phyloP scores from a whole-genome alignment of 2,888 invertebrate genomes.

The Eurytoma californica region DNA sequence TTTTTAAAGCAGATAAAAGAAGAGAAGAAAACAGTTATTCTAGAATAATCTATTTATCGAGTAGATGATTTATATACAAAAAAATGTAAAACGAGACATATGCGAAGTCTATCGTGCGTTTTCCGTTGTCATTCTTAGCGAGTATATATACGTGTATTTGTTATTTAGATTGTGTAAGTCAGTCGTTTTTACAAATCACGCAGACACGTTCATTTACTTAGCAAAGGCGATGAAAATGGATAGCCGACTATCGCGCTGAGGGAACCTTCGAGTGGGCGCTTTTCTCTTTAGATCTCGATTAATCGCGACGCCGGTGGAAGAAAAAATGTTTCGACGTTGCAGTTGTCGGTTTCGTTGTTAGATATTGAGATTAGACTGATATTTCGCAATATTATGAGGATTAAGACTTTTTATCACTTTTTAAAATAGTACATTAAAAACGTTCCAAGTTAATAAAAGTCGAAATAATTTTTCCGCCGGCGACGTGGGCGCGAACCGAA shows the following conservation, averaged over 20 bases:
- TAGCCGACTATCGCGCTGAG: too few relatives aligned
- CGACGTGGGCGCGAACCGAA: slow-evolving; percentile 4
- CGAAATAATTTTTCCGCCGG: neutral
- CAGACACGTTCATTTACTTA: slow-evolving; percentile 22
- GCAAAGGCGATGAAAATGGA: too few relatives aligned
- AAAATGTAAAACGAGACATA: slow-evolving; percentile 30
- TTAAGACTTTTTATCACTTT: too few relatives aligned
- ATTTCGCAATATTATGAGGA: slow-evolving; percentile 5
- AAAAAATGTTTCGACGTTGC: too few relatives aligned
- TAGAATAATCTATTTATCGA: slow-evolving; percentile 45
- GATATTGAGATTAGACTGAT: slow-evolving; percentile 13
- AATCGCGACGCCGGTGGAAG: too few relatives aligned
- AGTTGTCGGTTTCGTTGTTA: too few relatives aligned
- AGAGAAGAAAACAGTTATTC: slow-evolving; percentile 6
- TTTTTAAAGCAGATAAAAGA: neutral
- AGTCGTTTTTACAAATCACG: slow-evolving; percentile 19
- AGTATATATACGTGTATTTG: slow-evolving; percentile 38
- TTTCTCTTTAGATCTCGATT: slow-evolving; percentile 10
- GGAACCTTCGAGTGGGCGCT: too few relatives aligned
- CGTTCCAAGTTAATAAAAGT: too few relatives aligned
- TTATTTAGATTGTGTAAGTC: slow-evolving; percentile 31
- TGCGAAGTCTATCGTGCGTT: slow-evolving; percentile 49
- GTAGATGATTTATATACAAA: slow-evolving; percentile 54
- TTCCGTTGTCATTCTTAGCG: slow-evolving; percentile 51
- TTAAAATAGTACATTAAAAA: too few relatives aligned